Base-by-base conservation (phyloP, 2,113 vertebrate species). In the Melanocharis versteri region DNA sequence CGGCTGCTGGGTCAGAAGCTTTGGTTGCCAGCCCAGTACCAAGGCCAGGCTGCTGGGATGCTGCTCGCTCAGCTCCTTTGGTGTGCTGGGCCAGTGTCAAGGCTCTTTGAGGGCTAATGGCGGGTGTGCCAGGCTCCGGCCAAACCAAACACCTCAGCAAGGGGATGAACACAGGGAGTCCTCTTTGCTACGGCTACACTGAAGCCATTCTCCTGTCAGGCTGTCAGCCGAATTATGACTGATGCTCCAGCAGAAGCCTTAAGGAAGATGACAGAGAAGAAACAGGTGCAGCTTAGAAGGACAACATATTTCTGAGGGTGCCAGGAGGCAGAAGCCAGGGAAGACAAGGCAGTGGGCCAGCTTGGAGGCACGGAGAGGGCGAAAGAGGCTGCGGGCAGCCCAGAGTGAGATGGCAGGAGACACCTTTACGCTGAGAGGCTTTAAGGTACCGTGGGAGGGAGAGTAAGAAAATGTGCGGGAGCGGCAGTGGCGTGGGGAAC, bases 111-210 rank as follows among this genome's bases (percentile, higher is more conserved):
- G 50, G 31, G 37, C 33, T 31, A 5, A 17, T 0, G 21, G 56
- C 0, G 0, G 17, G 7, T n/a, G 23, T 7, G n/a, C 35, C 3
- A 1, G 62, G 64, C 44, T 31, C 21, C 18, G 2, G 37, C 15
- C n/a, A 31, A 56, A 47, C 27, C 39, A 4, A 3, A 8, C 0
- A 0, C 40, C 12, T 81, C 1, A 0, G 45, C 9, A 21, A 28
- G 4, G 9, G 20, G 3, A 35, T 28, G 58, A 30, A 15, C 45
- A 37, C 31, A 6, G 40, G 28, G 18, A 0, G 0, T 10, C 23
- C 8, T 8, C 6, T 83, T 60, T 47, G 26, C 58, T 31, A 71
- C 23, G 35, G 42, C 47, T 54, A 23, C 33, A 5, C 23, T 39
- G 35, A 42, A 78, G 39, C 39, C 4, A 6, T 75, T 50, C 11